These are phyloP conservation scores for Ennomos erosarius DNA, from an alignment of 2,888 invertebrate genomes.

Conservation along the genomic window DNA sequence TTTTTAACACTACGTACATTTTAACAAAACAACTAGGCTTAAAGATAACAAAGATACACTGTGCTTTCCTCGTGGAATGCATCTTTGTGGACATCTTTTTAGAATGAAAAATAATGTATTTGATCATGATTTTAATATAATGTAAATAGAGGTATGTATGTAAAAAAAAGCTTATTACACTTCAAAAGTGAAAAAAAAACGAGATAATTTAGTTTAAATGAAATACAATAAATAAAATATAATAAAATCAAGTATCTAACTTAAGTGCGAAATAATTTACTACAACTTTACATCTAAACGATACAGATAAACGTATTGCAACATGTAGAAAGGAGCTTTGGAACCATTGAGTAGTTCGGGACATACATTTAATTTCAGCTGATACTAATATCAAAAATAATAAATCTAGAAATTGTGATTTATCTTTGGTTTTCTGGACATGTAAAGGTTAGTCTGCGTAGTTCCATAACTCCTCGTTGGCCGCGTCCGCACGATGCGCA, in stretches of 20 bases:
- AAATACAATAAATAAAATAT: slow-evolving; percentile 80
- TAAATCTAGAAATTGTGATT: slow-evolving; percentile 78
- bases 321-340: slow-evolving; percentile 80
- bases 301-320: slow-evolving; percentile 80
- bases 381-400: slow-evolving; percentile 71
- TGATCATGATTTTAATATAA: slow-evolving; percentile 81
- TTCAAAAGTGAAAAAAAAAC: slow-evolving; percentile 78
- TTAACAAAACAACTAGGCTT: slow-evolving; percentile 75
- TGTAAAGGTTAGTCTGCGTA: slow-evolving; percentile 54
- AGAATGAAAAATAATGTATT: slow-evolving; percentile 73
- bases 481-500: slow-evolving; percentile 43
- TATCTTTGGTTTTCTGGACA: slow-evolving; percentile 80
- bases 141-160: slow-evolving; percentile 81
- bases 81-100: slow-evolving; percentile 74
- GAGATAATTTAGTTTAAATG: slow-evolving; percentile 75
- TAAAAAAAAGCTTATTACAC: slow-evolving; percentile 82
- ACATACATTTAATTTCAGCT: slow-evolving; percentile 68
- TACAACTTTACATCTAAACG: slow-evolving; percentile 81
- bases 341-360: slow-evolving; percentile 77
- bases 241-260: slow-evolving; percentile 79
- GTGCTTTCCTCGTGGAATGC: slow-evolving; percentile 74
- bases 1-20: slow-evolving; percentile 58
- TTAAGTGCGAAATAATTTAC: slow-evolving; percentile 84
- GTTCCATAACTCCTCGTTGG: slow-evolving; percentile 80
- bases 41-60: slow-evolving; percentile 75